Base-by-base conservation (phyloP, 1,140 invertebrate genomes). In the Lithobius niger region DNA sequence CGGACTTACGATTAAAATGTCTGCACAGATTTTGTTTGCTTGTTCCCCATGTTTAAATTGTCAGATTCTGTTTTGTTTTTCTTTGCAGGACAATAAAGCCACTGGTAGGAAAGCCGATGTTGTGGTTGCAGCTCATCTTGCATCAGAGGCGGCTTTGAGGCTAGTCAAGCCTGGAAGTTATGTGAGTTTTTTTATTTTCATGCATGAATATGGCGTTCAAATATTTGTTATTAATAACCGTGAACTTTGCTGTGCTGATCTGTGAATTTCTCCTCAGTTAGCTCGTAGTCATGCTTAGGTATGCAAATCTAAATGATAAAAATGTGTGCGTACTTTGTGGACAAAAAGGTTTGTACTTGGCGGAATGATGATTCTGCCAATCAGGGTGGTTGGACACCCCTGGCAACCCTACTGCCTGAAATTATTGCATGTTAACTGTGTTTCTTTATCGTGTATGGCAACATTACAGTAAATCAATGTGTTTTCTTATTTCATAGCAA, bases 71-170 rank as follows among this genome's bases (percentile, higher is more conserved):
- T n/a, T 22, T 54, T 54, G 55, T 26, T 56, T 53, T 60, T 19
- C 19, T 58, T 10, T n/a, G 10, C 57, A 73, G 66, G 71, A 74
- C 21, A 73, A 71, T 21, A 71, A 75, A 64, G 70, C 78, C 4
- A 84, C 76, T 48, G 96, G 93, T 3, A 78, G 85, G 57, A 88
- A 88, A 71, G 95, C 96, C 54, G 93, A 99, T 79, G 94, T 90
- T 27, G 81, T 97, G 48, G 71, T 95, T 60, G 96, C 95, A 60
- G 95, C 97, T 16, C 84, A 98, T 72, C 83, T 84, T 74, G 92
- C 92, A 42, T 85, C 90, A 57, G 90, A 99, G 76, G 91, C 88
- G 63, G 93, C 95, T 54, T 71, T 99, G 47, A 79, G 95, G 65
- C 74, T 97, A 54, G 77, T 99, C 2, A 88, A 91, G 72, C 86